A percentile compares a stretch with the other conserved stretches of the same genome.
Conservation (phyloP, 1,140 invertebrate genomes). For the Heliconius congener region DNA sequence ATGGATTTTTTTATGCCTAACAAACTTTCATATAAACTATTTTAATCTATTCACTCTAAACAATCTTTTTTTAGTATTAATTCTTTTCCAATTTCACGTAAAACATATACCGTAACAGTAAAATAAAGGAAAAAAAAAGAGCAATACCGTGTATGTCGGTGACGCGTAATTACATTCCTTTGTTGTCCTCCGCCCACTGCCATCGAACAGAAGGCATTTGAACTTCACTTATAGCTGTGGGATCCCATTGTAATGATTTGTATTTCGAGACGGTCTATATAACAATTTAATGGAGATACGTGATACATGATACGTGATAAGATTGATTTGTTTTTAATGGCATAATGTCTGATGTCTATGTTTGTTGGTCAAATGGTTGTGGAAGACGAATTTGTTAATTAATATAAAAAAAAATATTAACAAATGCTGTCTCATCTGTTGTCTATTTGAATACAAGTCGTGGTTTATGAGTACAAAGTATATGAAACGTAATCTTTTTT, state of each 20-base stretch:
- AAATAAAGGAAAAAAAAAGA: conserved; percentile 40
- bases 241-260: conserved; percentile 12
- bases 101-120: conserved; percentile 16
- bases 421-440: not conserved
- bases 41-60: not conserved
- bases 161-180: conserved; percentile 71
- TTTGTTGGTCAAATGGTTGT: not conserved
- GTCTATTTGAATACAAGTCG: not conserved
- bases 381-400: not conserved
- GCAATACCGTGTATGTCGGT: conserved; percentile 46
- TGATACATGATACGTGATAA: conserved; percentile 7
- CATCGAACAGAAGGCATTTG: conserved; percentile 35
- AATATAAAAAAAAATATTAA: not conserved
- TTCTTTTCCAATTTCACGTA: not conserved
- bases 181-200: conserved; percentile 44
- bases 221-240: conserved; percentile 30
- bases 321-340: not conserved
- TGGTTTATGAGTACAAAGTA: no score
- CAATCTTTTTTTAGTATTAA: not conserved
- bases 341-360: not conserved
- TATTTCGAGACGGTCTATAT: conserved; percentile 6
- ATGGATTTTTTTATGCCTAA: no score
- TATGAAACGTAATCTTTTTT: no score
- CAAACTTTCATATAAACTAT: not conserved
- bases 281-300: conserved; percentile 11